Base-by-base conservation (phyloP, 2,113 vertebrate genomes). In the Oncorhynchus nerka region DNA sequence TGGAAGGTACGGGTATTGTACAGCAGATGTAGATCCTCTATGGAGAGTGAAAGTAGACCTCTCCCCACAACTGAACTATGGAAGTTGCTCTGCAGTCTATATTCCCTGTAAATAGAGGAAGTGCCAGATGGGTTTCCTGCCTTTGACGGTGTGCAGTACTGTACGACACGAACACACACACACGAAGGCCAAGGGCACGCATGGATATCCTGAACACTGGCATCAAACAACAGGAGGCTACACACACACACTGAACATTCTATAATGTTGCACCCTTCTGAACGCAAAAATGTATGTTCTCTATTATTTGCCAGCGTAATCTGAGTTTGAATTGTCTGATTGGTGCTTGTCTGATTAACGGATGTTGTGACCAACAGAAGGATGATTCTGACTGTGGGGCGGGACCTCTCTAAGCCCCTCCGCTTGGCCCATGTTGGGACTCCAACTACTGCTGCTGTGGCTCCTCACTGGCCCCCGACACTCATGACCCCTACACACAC, bases 331-430 rank as follows among this genome's bases (percentile, higher is more conserved):
- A 64, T 4, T 71, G 16, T 34, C 24, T 67, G 8, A 70, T 2
- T 68, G 39, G 1, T 64, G 28, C 9, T 19, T 66, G 64, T 74
- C 11, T 68, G 48, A 70, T 3, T 85, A 4, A 79, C 64, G 30
- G 3, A 16, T 45, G 69, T 73, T 74, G 87, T 82, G 71, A 85
- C 78, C 93, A 88, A 78, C 94, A 99, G 98, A 97, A 99, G 80
- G 96, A 98, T 86, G 95, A 96, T 4, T 94, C 94, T 0, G 98
- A 99, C 86, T 99, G 98, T 16, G 98, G 98, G 95, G 96, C 4
- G 97, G 92, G 88, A 95, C 93, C 88, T 92, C 91, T 76, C 86
- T 99, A 87, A 95, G 84, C 78, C 94, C 95, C 19, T 94, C 94
- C 49, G 91, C 97, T 12, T 95, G 95, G 94, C 92, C 94, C 30